Evolutionary conservation across 2,888 invertebrate species (phyloP), one percentile per base, ranked within the genome.

Genomic region (Automeris io): DNA sequence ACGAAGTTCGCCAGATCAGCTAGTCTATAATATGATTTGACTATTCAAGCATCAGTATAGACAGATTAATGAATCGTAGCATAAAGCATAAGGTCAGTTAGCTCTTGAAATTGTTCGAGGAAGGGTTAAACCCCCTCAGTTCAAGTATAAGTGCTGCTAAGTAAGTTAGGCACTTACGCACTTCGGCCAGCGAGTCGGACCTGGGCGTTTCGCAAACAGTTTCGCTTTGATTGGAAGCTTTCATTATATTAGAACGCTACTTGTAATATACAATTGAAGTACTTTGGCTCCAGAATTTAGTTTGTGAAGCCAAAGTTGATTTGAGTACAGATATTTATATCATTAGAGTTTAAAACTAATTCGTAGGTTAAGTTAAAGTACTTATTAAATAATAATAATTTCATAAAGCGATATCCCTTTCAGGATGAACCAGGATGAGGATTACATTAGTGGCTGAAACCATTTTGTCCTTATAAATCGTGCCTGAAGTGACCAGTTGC

Each of bases 191-290:
- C 38, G 41, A 49, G 47, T 47, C 25, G 41, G 46, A 42, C 45
- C 40, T 38, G 49, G 42, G 51, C 47, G 53, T 53, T 54, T 54
- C 39, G 57, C 52, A 64, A 67, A 62, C 62, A 67, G 48, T 54
- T 57, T 55, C 57, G 54, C 59, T 62, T 57, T 64, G 62, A 67
- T 67, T 60, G 61, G 57, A 45, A 49, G 55, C 54, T 56, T 50
- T 54, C 51, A 47, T 47, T 46, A 49, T 64, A 63, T 65, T 63
- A 61, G 53, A 43, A 5, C 36, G 52, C 35, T 49, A 50, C 57
- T 62, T 51, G 47, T 47, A 49, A 46, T 37, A 35, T 41, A 48
- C 43, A 46, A 38, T 46, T 42, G 46, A 44, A 53, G 50, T 39
- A 32, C 6, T 37, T 26, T 13, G 11, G 6, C 29, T 34, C n/a